Evolutionary conservation across 1,140 invertebrate species (phyloP).

Genomic region (Macrobrachium rosenbergii): DNA sequence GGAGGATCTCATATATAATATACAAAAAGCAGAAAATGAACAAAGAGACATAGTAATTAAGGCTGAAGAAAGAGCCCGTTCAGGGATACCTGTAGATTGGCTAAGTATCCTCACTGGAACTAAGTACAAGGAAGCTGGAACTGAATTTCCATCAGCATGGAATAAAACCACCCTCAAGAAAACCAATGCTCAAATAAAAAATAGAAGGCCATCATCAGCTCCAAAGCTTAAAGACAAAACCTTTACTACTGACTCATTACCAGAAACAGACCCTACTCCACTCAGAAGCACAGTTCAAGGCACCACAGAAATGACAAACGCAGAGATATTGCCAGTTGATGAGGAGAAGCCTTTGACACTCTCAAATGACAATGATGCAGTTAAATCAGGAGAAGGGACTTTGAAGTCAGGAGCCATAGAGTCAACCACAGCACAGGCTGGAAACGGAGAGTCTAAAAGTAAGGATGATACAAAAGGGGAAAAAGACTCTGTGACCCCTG

Average conservation of each 20-base stretch:
- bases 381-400: too few species aligned
- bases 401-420: not conserved
- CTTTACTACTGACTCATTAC: too few species aligned
- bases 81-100: constrained; percentile 49
- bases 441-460: not conserved
- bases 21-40: too few species aligned
- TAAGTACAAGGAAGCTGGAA: constrained; percentile 50
- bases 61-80: not conserved
- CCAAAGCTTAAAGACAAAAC: too few species aligned
- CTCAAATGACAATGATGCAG: too few species aligned
- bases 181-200: not conserved
- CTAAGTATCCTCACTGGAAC: constrained; percentile 60
- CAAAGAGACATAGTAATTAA: not conserved
- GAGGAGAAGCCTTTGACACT: too few species aligned
- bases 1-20: too few species aligned
- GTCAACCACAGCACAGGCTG: not conserved
- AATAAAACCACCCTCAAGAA: constrained; percentile 13
- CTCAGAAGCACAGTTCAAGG: too few species aligned
- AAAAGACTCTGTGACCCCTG: not conserved
- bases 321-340: too few species aligned
- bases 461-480: not conserved
- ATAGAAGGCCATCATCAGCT: not conserved
- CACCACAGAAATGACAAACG: too few species aligned
- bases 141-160: constrained; percentile 46
- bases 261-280: too few species aligned